Evolutionary conservation across 2,797 vertebrate genomes (phyloP).

Genomic region (Phrynocephalus guinanensis): DNA sequence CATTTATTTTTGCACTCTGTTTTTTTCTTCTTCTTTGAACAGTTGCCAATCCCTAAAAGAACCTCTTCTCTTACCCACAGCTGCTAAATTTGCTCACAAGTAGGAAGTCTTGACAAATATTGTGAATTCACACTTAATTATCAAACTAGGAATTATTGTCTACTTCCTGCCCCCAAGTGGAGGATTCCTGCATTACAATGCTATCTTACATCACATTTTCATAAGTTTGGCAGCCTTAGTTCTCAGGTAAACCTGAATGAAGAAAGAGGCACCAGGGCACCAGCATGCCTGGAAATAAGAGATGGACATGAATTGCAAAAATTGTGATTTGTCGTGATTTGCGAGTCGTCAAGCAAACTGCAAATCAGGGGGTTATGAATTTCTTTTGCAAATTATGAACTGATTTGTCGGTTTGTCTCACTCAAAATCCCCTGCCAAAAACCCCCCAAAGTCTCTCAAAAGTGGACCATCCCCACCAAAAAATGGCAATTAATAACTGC

Average conservation of each 20-base stretch:
- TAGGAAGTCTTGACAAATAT: not conserved
- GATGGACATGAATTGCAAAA: no score
- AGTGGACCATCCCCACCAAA: no score
- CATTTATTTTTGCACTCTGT: not conserved
- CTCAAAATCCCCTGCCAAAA: no score
- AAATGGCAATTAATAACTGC: no score
- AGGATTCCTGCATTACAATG: not conserved
- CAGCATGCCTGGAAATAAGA: not conserved
- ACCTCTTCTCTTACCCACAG: not conserved
- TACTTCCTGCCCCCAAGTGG: constrained; percentile 12
- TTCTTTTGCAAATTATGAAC: no score
- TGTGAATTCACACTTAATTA: not conserved
- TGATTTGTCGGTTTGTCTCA: no score
- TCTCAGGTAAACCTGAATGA: not conserved
- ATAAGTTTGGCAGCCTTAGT: not conserved
- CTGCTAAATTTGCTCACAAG: not conserved
- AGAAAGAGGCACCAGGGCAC: not conserved
- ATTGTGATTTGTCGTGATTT: no score
- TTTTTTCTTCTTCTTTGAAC: not conserved
- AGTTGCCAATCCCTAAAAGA: not conserved
- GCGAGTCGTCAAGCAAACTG: no score
- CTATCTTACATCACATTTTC: not conserved
- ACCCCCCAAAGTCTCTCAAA: no score
- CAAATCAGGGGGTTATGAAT: no score
- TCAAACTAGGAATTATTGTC: not conserved